Base-by-base conservation (phyloP, 2,113 vertebrate species). In the Sorex fumeus region DNA sequence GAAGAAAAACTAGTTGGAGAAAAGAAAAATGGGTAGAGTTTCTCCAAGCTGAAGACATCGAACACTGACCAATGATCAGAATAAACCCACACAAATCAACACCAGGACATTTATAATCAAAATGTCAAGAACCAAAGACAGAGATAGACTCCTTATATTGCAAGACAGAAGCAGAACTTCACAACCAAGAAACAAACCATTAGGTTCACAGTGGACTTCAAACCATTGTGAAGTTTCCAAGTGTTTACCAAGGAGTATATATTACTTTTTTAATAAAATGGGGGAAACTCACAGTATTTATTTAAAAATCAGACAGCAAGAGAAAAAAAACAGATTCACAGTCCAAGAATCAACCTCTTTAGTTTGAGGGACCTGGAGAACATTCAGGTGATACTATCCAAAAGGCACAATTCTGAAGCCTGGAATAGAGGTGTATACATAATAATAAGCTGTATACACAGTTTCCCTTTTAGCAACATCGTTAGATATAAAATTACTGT, bases 271-370 rank as follows among this genome's bases (percentile, higher is more conserved):
- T 76, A 53, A 87, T 74, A 18, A 69, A 18, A 13, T 4, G 36
- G 12, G 53, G 10, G 32, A 43, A 81, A 18, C 21, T 64, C 30
- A 91, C 81, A 28, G 28, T 77, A 78, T 84, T 84, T 93, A 40
- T 81, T 87, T 90, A 91, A 91, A 50, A 84, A 82, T 75, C 25
- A 86, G 75, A 91, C 94, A 60, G 18, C 21, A 32, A 21, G 85
- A 36, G 27, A 85, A 72, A 32, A 72, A 32, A 67, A 84, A 53
- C n/a, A 87, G 9, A 0, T 50, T 74, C 87, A 50, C 43, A 74
- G n/a, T 34, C 91, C 78, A 94, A 78, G 43, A 88, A 70, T 13
- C 2, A 87, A 28, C 11, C 43, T n/a, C 28, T 45, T 88, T 81
- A 69, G 72, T 69, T 72, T 78, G 72, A 88, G 43, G 30, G 13